These are phyloP conservation scores for Mystacornis crossleyi DNA, from an alignment of 2,113 vertebrate genomes.

Conservation along the genomic window DNA sequence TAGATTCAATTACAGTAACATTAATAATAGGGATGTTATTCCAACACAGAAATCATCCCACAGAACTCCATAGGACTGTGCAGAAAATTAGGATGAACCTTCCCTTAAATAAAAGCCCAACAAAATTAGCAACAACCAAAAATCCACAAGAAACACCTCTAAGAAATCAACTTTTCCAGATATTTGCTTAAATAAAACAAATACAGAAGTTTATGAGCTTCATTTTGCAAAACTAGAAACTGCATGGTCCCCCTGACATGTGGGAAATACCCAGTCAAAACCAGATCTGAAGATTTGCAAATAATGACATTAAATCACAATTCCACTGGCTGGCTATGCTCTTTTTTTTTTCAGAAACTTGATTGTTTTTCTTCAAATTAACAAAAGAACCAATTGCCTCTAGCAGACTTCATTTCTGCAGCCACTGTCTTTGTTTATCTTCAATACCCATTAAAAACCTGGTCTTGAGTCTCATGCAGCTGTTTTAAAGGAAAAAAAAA, in stretches of 20 bases:
- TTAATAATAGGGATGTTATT: neutral
- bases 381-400: slow-evolving; percentile 87
- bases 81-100: neutral
- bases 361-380: slow-evolving; percentile 75
- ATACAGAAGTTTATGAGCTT: neutral
- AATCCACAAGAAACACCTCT: neutral
- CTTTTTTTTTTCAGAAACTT: slow-evolving; percentile 73
- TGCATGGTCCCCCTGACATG: neutral
- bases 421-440: slow-evolving; percentile 82
- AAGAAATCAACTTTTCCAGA: neutral
- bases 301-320: slow-evolving; percentile 25
- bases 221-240: neutral
- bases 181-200: neutral
- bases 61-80: neutral
- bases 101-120: neutral
- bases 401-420: slow-evolving; percentile 82
- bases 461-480: slow-evolving; percentile 83
- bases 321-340: slow-evolving; percentile 29
- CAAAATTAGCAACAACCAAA: neutral
- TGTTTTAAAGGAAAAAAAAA: slow-evolving; percentile 80
- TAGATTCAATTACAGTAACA: neutral
- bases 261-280: slow-evolving; percentile 2
- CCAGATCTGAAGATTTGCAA: slow-evolving; percentile 20
- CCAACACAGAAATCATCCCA: neutral
- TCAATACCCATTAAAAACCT: slow-evolving; percentile 88